These are phyloP conservation scores for Phocoena phocoena DNA, from an alignment of 2,113 vertebrate species.

Conservation along the genomic window DNA sequence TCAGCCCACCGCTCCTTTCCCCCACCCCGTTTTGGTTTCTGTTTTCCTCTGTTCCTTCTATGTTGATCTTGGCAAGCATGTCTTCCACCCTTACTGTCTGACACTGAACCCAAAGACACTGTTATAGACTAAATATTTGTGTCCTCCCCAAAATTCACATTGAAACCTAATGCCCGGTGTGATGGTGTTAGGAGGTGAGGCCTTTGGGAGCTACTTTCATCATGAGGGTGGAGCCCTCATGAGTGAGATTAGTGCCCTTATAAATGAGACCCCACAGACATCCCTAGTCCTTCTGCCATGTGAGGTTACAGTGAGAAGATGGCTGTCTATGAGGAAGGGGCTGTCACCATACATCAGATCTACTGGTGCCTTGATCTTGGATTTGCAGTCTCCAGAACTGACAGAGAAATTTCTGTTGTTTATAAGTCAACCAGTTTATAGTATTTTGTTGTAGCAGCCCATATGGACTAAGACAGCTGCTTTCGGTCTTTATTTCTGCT, in stretches of 20 bases:
- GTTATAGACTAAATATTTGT: background rate
- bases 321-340: background rate
- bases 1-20: background rate
- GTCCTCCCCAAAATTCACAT: background rate
- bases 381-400: background rate
- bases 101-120: background rate
- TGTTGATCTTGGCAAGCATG: background rate
- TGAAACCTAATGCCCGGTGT: background rate
- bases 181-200: background rate
- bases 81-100: background rate
- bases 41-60: background rate
- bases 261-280: background rate
- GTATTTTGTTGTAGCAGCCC: background rate
- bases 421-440: background rate
- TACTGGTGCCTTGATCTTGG: background rate
- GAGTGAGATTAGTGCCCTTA: background rate
- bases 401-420: background rate
- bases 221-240: background rate
- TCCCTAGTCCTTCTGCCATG: background rate
- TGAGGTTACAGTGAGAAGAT: background rate
- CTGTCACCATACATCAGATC: background rate
- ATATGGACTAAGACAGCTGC: background rate
- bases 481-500: slow-evolving; percentile 20
- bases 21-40: background rate
- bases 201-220: background rate